Base-by-base conservation (phyloP, 2,888 invertebrate species). In the Lochmaea capreae region DNA sequence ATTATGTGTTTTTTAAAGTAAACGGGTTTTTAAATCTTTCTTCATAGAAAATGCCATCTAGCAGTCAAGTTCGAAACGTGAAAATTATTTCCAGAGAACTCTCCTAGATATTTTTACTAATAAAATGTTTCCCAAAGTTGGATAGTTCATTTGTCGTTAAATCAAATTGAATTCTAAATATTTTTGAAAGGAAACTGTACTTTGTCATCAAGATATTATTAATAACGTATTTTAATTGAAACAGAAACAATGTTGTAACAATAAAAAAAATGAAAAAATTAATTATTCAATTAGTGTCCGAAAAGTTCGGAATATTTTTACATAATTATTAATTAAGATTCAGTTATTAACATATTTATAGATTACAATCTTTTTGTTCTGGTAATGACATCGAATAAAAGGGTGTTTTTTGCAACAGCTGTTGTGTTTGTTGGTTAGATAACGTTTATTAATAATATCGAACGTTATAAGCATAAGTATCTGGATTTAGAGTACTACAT, bases 321-420 rank as follows among this genome's bases (percentile, higher is more conserved):
- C 61, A 61, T 61, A 61, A 61, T 61, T 61, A 39, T 39, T 33
- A 61, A 61, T 61, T 58, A 39, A 12, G 61, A 61, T 61, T 61
- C 33, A 14, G 12, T 54, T 54, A 54, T 54, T 54, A 54, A 54
- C 54, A 54, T 18, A 18, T 18, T 18, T 16, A 61, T 61, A 33
- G 61, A 39, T 39, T 61, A 61, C 61, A 26, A 61, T 61, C 39
- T 61, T 9, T 16, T 1, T 18, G 26, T n/a, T 33, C 33, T 39
- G 61, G 14, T 61, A 33, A 61, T 61, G 61, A n/a, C 39, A n/a
- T 11, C n/a, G n/a, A 61, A 39, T 33, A 39, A 39, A 26, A 18
- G 16, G 6, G 59, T 39, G n/a, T 61, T 59, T 59, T 61, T 39
- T 61, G 54, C 11, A 54, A 54, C 54, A 54, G 16, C 54, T 54